Evolutionary conservation across 2,797 vertebrate species (phyloP), one percentile per base, ranked within the genome.

Genomic region (Paguma larvata): DNA sequence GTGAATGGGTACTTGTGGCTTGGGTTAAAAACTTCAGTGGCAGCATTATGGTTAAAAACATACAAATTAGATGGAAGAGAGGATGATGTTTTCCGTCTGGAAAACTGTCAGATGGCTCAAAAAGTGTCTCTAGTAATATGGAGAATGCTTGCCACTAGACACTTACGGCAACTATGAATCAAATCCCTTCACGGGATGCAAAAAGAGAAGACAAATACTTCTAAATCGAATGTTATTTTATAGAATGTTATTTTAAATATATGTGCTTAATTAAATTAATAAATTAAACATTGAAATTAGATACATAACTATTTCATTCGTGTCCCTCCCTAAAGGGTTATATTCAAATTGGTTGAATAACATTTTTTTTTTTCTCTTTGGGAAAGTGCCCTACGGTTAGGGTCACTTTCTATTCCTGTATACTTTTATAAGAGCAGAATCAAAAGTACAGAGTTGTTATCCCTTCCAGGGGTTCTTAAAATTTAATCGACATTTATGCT

Each of bases 391-490:
- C 65, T 59, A 92, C 10, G 5, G 6, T 85, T 91, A 91, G 63
- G 34, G 11, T 77, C 59, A 75, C 19, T 83, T 92, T 96, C 68
- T 77, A 68, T 83, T 91, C 19, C 73, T 63, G 12, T 75, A 44
- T 70, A 44, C 7, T 93, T 94, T 51, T 87, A 65, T 86, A 68
- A 91, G 56, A 96, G 48, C 19, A 96, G 84, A 97, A 89, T 89
- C 59, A 94, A 86, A 94, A 92, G 34, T 63, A 92, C 44, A 78
- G 53, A 46, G 44, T 88, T 95, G 5, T 85, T 92, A 89, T 94
- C 32, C 67, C 67, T 96, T 92, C 48, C 21, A 89, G 85, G 63
- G 53, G 67, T 53, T 83, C 85, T 93, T 94, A 93, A 97, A 97
- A 91, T 89, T 83, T 78, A 95, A 89, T 67, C 51, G 89, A 9